Base-by-base conservation (phyloP, 2,888 invertebrate genomes). In the Hofmannophila pseudospretella region DNA sequence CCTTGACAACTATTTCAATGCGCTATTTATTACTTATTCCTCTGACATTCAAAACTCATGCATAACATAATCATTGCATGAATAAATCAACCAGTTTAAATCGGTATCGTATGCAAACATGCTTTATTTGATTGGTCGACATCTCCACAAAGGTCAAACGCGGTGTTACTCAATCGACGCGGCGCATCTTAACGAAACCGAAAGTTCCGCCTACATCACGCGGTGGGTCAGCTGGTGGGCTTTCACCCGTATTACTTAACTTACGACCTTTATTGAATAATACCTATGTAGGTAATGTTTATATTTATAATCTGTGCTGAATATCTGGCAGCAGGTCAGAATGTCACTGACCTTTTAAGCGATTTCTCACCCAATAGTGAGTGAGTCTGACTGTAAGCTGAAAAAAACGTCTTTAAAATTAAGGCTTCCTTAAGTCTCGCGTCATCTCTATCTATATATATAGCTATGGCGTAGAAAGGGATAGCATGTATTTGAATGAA, bases 231-330 rank as follows among this genome's bases (percentile, higher is more conserved):
- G 54, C 53, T 61, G 51, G 59, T 52, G 45, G 47, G 67, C 72
- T 75, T 74, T 77, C 75, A 68, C 68, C 53, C 49, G 65, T 65
- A 63, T 79, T 77, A 76, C 77, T 79, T 74, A 72, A 77, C 66
- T 32, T 31, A 30, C 54, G 65, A 67, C 68, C 67, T 72, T 70
- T 49, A 50, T 41, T 46, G 41, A 45, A 48, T 53, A 43, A 42
- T 43, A 40, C 54, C 55, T 52, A 58, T 54, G 56, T 51, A 56
- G 57, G 38, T 33, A 38, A 38, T 42, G 38, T 38, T 37, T 38
- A 12, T 13, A 3, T 26, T 19, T 19, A 7, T 28, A 8, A 29
- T 28, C 28, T 28, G 14, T 14, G 28, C 13, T 5, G 11, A 27
- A 14, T 12, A 2, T 28, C 8, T 7, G 28, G n/a, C 28, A 7